Evolutionary conservation across 2,797 vertebrate genomes (phyloP).

Genomic region (Darevskia nairensis): DNA sequence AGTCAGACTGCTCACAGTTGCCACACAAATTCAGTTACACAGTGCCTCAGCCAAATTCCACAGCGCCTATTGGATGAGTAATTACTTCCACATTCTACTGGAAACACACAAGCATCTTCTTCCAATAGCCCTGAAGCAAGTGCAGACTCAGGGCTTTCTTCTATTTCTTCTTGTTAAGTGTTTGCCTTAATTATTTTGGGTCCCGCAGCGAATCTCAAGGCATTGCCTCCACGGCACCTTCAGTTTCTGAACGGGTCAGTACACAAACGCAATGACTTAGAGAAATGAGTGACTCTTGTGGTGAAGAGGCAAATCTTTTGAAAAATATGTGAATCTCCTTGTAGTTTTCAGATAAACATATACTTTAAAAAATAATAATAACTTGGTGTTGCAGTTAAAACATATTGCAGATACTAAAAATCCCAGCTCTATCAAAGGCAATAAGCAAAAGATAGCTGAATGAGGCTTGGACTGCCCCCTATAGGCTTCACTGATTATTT

Average conservation of each 20-base stretch:
- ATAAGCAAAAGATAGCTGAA: background rate
- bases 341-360: background rate
- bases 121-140: conserved; percentile 53
- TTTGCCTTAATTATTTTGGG: conserved; percentile 64
- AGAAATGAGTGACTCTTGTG: background rate
- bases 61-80: conserved; percentile 39
- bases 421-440: background rate
- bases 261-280: background rate
- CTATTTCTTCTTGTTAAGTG: conserved; percentile 51
- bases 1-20: conserved; percentile 49
- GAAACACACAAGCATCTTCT: conserved; percentile 39
- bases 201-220: conserved; percentile 52
- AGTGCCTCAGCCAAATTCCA: conserved; percentile 5
- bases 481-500: background rate
- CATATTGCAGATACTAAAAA: background rate
- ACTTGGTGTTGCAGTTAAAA: background rate
- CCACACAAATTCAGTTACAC: conserved; percentile 64
- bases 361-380: background rate
- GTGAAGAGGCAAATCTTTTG: background rate
- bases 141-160: conserved; percentile 52
- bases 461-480: background rate
- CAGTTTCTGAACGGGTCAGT: background rate
- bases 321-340: background rate
- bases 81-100: conserved; percentile 58
- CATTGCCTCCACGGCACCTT: conserved; percentile 29